A percentile compares a stretch with the other conserved stretches of the same genome.
These are phyloP conservation scores for Rotaria magnacalcarata DNA, from an alignment of 2,888 invertebrate species.

Conservation along the genomic window DNA sequence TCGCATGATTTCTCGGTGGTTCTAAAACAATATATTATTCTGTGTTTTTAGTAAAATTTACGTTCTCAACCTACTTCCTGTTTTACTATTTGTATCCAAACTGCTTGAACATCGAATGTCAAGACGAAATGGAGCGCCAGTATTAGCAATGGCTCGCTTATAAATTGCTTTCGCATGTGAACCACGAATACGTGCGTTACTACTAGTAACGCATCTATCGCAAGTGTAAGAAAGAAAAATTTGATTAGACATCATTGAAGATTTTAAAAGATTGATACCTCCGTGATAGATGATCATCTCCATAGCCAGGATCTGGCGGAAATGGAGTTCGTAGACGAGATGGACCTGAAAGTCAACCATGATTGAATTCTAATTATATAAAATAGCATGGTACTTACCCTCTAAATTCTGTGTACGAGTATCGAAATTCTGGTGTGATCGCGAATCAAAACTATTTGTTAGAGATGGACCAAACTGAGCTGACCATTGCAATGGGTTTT, in stretches of 20 bases:
- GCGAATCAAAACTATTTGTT: not conserved
- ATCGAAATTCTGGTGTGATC: not conserved
- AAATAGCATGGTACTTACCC: not conserved
- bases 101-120: not conserved
- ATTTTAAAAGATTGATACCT: not conserved
- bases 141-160: not conserved
- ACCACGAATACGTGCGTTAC: not conserved
- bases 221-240: too few species aligned
- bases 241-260: too few species aligned
- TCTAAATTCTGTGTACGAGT: not conserved
- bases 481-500: not conserved
- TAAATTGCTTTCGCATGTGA: not conserved
- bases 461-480: not conserved
- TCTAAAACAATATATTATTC: not conserved
- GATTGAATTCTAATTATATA: not conserved
- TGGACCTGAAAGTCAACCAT: not conserved
- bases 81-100: not conserved
- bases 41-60: too few species aligned
- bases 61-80: too few species aligned
- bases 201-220: not conserved
- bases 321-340: not conserved
- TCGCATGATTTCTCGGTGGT: constrained; percentile 53
- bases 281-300: not conserved
- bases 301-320: constrained; percentile 1
- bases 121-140: not conserved